Base-by-base conservation (phyloP, 2,888 invertebrate species). In the Chrysina gloriosa region DNA sequence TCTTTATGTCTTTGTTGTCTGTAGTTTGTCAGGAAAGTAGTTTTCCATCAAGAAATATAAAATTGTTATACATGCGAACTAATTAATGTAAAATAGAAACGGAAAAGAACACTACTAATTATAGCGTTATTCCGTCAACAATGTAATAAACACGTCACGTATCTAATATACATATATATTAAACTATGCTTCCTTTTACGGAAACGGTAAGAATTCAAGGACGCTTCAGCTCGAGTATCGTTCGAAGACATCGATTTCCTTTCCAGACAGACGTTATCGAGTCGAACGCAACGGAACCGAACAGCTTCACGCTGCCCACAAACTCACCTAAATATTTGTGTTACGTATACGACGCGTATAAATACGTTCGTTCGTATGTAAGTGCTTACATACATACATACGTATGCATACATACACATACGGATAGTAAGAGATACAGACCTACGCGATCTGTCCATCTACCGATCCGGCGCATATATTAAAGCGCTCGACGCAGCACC, bases 241-340 rank as follows among this genome's bases (percentile, higher is more conserved):
- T 36, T 7, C 7, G 39, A 39, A 39, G 39, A 39, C n/a, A 16
- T 14, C 14, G 16, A 39, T n/a, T 39, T 4, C 16, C 39, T 39
- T 39, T 39, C 39, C 39, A 48, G 48, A 21, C 48, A 25, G 48
- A 21, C 23, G 23, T 25, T 6, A 4, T 9, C 9, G 21, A n/a
- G 11, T 21, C 11, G 23, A 48, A 23, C 9, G 31, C 52, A 54
- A 31, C 52, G 52, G 31, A 14, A 54, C 31, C 7, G 6, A 54
- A 54, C 31, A 54, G 29, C 31, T 7, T 11, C n/a, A 54, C 31
- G 31, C 52, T 54, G 52, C 52, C 52, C 52, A 54, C 52, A 14
- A 54, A 31, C 29, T 54, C 31, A 54, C 52, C 52, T 54, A 54
- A 54, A 54, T 54, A 54, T 54, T 54, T 54, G 52, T 54, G 21